Evolutionary conservation across 2,797 vertebrate species (phyloP), one percentile per base, ranked within the genome.

Genomic region (Bradypodion ventrale): DNA sequence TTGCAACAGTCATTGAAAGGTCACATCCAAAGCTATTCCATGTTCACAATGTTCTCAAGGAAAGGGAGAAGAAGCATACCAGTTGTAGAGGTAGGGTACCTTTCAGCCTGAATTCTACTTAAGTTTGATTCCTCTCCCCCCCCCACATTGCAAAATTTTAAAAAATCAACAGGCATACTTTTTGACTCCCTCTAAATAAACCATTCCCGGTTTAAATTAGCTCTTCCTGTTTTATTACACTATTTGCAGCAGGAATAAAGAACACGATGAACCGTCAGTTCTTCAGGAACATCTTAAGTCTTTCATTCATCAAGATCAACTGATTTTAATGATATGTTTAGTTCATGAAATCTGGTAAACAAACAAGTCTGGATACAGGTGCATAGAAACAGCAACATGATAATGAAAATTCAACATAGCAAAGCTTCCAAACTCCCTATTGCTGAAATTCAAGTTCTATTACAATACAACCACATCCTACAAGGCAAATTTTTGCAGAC

Each of bases 151-250:
- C 32, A 23, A 70, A 78, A 93, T 90, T 87, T 49, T 83, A 88
- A 89, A 78, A 89, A 91, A 85, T 84, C 86, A 65, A 83, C 90
- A 87, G 29, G 84, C 76, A 32, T 3, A 56, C 13, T 56, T 56
- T 56, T 19, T 56, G 13, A 56, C 25, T 65, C 65, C 93, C 56
- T 83, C 91, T 90, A 93, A 94, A 94, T 91, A 93, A 93, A 93
- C 86, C 66, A 32, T 84, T 83, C 75, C 84, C 56, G 91, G 89
- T 94, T 92, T 92, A 91, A 93, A 93, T 93, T 85, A 92, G 89
- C 65, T 63, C 83, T 93, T 93, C 89, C 89, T 94, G 87, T 89
- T 93, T 89, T 86, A 92, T 88, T 85, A 90, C 72, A 80, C 42
- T 73, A 84, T 93, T 88, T 15, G 87, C 87, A 75, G 84, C 35